Conservation (phyloP, 2,113 vertebrate genomes). For the Clinocottus analis region DNA sequence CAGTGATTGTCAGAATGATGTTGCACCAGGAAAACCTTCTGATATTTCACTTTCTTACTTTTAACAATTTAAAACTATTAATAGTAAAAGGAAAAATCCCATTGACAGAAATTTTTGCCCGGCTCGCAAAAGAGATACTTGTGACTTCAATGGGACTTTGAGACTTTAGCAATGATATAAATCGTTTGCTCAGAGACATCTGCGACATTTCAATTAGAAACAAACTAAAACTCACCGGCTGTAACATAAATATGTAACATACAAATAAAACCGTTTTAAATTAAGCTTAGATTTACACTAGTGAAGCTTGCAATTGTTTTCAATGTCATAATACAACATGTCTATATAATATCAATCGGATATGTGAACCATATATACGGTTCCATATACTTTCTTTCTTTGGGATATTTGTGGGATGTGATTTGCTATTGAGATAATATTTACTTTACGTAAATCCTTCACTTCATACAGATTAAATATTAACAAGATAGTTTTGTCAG, state of each 20-base stretch:
- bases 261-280: background rate
- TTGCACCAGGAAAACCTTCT: background rate
- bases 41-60: background rate
- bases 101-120: background rate
- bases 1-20: background rate
- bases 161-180: background rate
- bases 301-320: background rate
- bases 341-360: background rate
- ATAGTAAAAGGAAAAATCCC: background rate
- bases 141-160: constrained; percentile 6
- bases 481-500: background rate
- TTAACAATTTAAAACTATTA: background rate
- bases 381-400: background rate
- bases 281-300: background rate
- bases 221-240: background rate
- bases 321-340: background rate
- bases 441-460: background rate
- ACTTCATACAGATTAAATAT: background rate
- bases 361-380: background rate
- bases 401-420: background rate
- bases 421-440: background rate
- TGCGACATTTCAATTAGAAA: background rate
- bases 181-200: background rate
- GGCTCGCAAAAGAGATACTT: background rate
- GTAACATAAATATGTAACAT: background rate